Base-by-base conservation (phyloP, 1,140 invertebrate species). In the Drusus annulatus region DNA sequence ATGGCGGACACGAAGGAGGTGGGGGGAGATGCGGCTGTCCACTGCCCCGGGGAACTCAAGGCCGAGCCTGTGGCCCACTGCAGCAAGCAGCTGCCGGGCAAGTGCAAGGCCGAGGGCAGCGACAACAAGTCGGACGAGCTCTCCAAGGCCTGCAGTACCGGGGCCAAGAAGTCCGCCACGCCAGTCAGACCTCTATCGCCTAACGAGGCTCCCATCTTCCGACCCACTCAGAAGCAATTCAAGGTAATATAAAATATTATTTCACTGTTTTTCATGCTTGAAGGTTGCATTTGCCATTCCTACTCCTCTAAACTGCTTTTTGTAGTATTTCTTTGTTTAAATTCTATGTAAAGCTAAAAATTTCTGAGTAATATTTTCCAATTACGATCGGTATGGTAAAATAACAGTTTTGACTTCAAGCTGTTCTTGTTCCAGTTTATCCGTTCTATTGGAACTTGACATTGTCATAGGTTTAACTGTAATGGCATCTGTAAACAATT, bases 161-260 rank as follows among this genome's bases (percentile, higher is more conserved):
- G 0, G 1, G 8, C n/a, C 54, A 56, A n/a, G 1, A 56, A 56
- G 19, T 7, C n/a, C 54, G 6, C n/a, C 0, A 17, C n/a, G 19
- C 54, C 17, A 56, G n/a, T 2, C n/a, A 17, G 54, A 56, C n/a
- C 54, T 45, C 13, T 45, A 10, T 45, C 36, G 13, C 89, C 96
- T 77, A 93, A 95, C 0, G 95, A 97, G 85, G 96, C 96, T 16
- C 95, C 96, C 0, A 93, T 93, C 0, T 98, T 96, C 88, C 91
- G 94, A 85, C 96, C 96, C 0, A 93, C 93, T 0, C 95, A 95
- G 75, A 94, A 94, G 85, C 96, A 98, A 86, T 98, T 98, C 84
- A 80, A 83, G 79, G 82, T 83, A 80, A 56, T 19, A 56, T 56
- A 1, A 17, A 5, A 19, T 10, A 17, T 21, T 36, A 7, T 36